These are phyloP conservation scores for Girardinichthys multiradiatus DNA, from an alignment of 2,113 vertebrate species.

Conservation along the genomic window DNA sequence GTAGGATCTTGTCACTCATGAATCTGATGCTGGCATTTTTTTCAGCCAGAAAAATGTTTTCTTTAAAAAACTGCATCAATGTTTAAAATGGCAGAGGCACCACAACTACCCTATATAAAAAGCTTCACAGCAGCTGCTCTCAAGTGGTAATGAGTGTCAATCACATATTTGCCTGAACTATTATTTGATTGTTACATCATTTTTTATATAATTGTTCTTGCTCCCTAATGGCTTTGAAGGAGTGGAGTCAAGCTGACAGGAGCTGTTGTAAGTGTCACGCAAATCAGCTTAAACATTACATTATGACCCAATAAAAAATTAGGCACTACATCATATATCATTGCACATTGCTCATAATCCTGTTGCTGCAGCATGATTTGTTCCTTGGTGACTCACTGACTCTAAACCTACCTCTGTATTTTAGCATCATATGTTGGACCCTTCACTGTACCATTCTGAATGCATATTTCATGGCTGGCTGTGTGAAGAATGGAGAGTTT, in stretches of 20 bases:
- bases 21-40: no score
- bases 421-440: conserved; percentile 47
- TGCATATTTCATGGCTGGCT: conserved; percentile 59
- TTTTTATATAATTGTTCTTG: conserved; percentile 59
- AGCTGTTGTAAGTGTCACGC: conserved; percentile 47
- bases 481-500: conserved; percentile 28
- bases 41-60: background rate
- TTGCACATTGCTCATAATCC: conserved; percentile 24
- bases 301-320: conserved; percentile 10
- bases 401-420: conserved; percentile 56
- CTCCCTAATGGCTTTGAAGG: conserved; percentile 31
- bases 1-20: conserved; percentile 5
- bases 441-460: conserved; percentile 38
- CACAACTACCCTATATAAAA: background rate
- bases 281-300: conserved; percentile 39
- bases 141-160: conserved; percentile 12
- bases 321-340: conserved; percentile 16
- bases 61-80: conserved; percentile 1
- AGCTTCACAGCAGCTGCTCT: background rate
- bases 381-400: conserved; percentile 40
- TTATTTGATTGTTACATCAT: conserved; percentile 47
- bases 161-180: conserved; percentile 36
- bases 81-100: background rate
- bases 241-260: conserved; percentile 22
- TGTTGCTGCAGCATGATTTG: conserved; percentile 21